Base-by-base conservation (phyloP, 2,113 vertebrate species). In the Sturnus vulgaris region DNA sequence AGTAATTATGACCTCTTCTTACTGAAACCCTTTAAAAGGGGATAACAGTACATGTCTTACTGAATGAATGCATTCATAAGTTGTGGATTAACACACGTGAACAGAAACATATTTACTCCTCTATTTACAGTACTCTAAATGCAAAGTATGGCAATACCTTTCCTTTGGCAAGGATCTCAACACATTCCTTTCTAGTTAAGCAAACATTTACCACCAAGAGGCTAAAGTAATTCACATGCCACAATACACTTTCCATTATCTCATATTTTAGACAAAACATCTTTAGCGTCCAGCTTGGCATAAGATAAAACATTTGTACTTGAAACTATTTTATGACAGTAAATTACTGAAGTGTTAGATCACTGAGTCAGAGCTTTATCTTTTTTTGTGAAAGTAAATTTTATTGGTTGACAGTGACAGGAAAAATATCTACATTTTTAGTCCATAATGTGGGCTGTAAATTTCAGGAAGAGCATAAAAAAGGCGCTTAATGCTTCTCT, bases 181-280 rank as follows among this genome's bases (percentile, higher is more conserved):
- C 78, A 76, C 92, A 97, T 92, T 97, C 91, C 95, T 97, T 96
- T 95, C 86, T 95, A 80, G 81, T 97, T 96, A 97, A 96, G 96
- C 94, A 97, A 97, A 95, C 70, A 88, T 93, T 96, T 96, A 95
- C 90, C 95, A 97, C 93, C 81, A 97, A 96, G 85, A 97, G 82
- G 84, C 69, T 96, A 96, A 95, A 97, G 93, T 82, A 95, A 95
- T 96, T 95, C 96, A 95, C 96, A 97, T 95, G 94, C 95, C 96
- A 97, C 90, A 94, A 89, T 96, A 96, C 85, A 96, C 76, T 96
- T 98, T 97, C 95, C 92, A 96, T 95, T 97, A 97, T 96, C 96
- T 96, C 93, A 94, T 97, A 88, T 90, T 97, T 96, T 97, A 97
- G 97, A 97, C 95, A 97, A 96, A 93, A 92, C 95, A 97, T 92